phyloP scores from a whole-genome alignment of 2,888 invertebrate species.

The Tiliacea citrago region DNA sequence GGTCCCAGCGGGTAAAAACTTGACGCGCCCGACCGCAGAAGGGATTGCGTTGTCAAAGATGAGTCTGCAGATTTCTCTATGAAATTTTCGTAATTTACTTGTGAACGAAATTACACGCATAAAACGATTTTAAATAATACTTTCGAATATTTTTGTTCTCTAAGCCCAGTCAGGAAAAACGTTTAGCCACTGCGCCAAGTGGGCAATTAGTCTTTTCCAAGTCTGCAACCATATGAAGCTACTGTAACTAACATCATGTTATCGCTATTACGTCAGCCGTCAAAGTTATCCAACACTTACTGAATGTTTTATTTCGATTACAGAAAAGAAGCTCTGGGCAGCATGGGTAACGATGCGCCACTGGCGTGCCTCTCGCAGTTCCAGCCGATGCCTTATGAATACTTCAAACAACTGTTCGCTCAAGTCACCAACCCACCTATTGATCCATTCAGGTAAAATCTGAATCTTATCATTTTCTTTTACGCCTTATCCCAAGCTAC shows the following conservation, averaged over 20 bases:
- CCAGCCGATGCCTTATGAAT: conserved; percentile 98
- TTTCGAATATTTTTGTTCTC: background rate
- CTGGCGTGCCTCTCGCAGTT: conserved; percentile 98
- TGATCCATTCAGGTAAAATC: conserved; percentile 95
- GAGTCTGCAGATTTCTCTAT: too few relatives aligned
- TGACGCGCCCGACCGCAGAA: too few relatives aligned
- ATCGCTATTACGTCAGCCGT: background rate
- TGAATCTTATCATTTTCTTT: background rate
- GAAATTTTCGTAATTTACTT: too few relatives aligned
- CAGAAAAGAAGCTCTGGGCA: conserved; percentile 99
- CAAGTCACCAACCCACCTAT: conserved; percentile 99
- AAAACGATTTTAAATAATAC: too few relatives aligned
- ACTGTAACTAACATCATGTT: background rate
- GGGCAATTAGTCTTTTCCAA: background rate
- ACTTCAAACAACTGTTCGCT: conserved; percentile 99
- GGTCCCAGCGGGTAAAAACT: too few relatives aligned
- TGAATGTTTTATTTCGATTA: conserved; percentile 10
- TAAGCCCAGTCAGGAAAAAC: background rate
- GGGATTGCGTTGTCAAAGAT: too few relatives aligned
- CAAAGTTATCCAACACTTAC: background rate
- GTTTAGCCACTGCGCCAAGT: background rate
- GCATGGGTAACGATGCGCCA: conserved; percentile 99
- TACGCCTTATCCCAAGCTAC: background rate
- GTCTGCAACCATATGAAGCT: background rate
- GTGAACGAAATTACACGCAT: too few relatives aligned